Conservation (phyloP, 1,140 invertebrate species). For the Aphis craccivora region DNA sequence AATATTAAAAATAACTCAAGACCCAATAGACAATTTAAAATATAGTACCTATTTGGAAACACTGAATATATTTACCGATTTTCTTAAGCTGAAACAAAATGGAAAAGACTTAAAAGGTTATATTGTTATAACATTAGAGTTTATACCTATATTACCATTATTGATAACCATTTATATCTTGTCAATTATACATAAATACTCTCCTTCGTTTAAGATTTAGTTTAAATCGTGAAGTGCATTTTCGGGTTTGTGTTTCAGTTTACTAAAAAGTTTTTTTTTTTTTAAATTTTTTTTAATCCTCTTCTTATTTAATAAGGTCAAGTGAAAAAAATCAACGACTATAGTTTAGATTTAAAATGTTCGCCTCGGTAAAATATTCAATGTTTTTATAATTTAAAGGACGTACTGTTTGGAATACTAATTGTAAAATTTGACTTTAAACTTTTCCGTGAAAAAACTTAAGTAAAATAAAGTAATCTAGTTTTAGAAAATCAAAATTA, state of each 20-base stretch:
- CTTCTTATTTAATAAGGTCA: conserved; percentile 6
- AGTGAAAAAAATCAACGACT: conserved; percentile 24
- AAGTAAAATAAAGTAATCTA: conserved; percentile 2
- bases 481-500: conserved; percentile 30
- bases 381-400: neutral
- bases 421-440: conserved; percentile 25
- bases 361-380: neutral
- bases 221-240: neutral
- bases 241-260: neutral
- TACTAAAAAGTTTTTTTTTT: neutral
- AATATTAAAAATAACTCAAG: neutral
- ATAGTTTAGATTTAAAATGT: conserved; percentile 2
- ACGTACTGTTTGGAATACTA: neutral
- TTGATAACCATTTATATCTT: neutral
- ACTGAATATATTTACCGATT: neutral
- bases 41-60: neutral
- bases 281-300: neutral
- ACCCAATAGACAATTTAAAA: neutral
- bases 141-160: neutral
- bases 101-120: neutral
- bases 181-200: neutral
- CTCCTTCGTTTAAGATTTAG: neutral
- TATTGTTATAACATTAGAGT: neutral
- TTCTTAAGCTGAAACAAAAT: neutral
- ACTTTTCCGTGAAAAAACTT: conserved; percentile 20